Percentiles rank a stretch among this genome's conserved stretches.
Conservation (phyloP, 2,888 invertebrate genomes). For the Cantharis rustica region DNA sequence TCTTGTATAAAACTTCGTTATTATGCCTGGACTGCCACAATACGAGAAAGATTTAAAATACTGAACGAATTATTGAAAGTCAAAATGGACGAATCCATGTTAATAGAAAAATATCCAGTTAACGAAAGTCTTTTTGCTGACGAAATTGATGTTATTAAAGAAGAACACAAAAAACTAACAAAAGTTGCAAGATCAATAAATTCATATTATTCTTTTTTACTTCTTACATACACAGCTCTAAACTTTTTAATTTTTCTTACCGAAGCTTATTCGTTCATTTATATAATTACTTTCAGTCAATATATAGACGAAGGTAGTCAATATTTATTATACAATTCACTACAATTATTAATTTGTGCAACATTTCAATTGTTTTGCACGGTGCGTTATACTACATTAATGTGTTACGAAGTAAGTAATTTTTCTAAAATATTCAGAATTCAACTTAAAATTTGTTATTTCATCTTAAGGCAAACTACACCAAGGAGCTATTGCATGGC, state of each 20-base stretch:
- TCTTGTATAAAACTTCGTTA: constrained; percentile 21
- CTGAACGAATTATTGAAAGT: constrained; percentile 7
- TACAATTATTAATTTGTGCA: constrained; percentile 2
- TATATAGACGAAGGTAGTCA: neutral
- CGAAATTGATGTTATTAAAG: constrained; percentile 9
- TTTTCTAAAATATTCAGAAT: neutral
- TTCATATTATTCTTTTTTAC: constrained; percentile 20
- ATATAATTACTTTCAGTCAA: constrained; percentile 2
- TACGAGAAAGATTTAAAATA: constrained; percentile 20
- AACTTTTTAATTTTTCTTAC: constrained; percentile 15
- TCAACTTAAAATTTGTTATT: neutral
- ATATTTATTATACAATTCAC: neutral
- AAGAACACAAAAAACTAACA: constrained; percentile 24
- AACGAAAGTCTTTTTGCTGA: constrained; percentile 16
- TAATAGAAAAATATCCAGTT: constrained; percentile 21
- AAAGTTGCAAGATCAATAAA: constrained; percentile 16
- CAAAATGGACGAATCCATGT: constrained; percentile 22
- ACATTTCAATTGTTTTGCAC: constrained; percentile 1
- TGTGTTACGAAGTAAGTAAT: constrained; percentile 8
- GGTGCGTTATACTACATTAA: constrained; percentile 7
- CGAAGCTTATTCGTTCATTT: constrained; percentile 10
- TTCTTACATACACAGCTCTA: constrained; percentile 15
- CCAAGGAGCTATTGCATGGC: constrained; percentile 32
- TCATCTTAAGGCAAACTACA: constrained; percentile 34
- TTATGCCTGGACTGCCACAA: constrained; percentile 10